These are phyloP conservation scores for Malurus melanocephalus DNA, from an alignment of 2,113 vertebrate genomes.

Conservation along the genomic window DNA sequence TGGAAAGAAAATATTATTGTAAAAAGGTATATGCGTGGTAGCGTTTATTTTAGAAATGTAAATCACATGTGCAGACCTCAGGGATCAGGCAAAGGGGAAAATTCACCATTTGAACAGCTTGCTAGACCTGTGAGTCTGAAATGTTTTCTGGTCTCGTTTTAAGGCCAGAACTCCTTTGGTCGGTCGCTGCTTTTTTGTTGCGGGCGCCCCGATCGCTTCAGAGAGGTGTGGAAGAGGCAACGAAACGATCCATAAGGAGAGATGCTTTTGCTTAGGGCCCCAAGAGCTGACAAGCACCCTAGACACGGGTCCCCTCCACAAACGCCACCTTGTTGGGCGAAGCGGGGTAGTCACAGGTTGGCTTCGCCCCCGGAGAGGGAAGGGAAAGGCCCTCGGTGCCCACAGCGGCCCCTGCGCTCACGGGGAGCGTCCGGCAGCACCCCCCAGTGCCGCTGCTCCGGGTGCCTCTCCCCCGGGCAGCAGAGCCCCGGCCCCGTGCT, in stretches of 20 bases:
- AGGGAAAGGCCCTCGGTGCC: background rate
- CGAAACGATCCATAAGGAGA: background rate
- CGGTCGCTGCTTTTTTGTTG: background rate
- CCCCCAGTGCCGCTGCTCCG: background rate
- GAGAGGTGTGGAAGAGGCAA: background rate
- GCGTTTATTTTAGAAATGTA: constrained; percentile 49
- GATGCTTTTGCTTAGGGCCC: background rate
- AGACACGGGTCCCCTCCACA: background rate
- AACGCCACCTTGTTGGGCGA: too few relatives aligned
- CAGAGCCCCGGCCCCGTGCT: background rate
- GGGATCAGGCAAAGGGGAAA: background rate
- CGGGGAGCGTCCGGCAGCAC: background rate
- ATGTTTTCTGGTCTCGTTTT: background rate
- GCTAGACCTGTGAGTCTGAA: background rate
- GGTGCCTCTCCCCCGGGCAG: background rate
- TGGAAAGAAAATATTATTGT: constrained; percentile 49
- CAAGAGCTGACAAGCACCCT: background rate
- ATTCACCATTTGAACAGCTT: background rate
- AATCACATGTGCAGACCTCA: constrained; percentile 29
- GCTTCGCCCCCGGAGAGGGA: background rate
- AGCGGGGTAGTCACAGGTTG: background rate
- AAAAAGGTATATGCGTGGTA: background rate
- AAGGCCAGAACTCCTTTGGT: background rate
- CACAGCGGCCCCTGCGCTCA: too few relatives aligned
- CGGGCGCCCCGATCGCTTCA: background rate